A percentile compares a stretch with the other conserved stretches of the same genome.
These are phyloP conservation scores for Pterostichus niger DNA, from an alignment of 2,888 invertebrate genomes.

Conservation along the genomic window DNA sequence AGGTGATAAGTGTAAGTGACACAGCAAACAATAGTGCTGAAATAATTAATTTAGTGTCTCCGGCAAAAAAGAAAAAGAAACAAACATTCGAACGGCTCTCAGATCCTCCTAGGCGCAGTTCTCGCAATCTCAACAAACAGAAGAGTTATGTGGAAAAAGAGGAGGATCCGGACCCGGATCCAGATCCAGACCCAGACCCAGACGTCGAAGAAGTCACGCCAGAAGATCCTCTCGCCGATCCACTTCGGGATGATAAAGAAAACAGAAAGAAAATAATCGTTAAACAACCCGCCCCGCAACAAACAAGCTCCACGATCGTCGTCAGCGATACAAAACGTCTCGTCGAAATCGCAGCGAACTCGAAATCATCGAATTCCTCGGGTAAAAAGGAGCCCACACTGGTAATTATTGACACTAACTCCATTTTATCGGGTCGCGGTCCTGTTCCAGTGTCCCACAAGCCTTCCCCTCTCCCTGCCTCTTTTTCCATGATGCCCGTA, in stretches of 20 bases:
- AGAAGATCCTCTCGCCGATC: slow-evolving; percentile 80
- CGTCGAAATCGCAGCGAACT: slow-evolving; percentile 84
- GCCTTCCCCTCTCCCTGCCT: slow-evolving; percentile 71
- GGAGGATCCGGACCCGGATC: slow-evolving; percentile 73
- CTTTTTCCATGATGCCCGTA: slow-evolving; percentile 78
- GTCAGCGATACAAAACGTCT: slow-evolving; percentile 86
- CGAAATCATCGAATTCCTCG: slow-evolving; percentile 75
- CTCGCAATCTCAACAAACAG: slow-evolving; percentile 81
- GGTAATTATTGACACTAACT: slow-evolving; percentile 89
- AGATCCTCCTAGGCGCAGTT: slow-evolving; percentile 78
- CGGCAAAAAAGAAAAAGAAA: slow-evolving; percentile 76
- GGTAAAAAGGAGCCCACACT: slow-evolving; percentile 86
- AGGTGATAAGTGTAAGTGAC: slow-evolving; percentile 73
- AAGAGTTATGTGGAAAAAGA: slow-evolving; percentile 75
- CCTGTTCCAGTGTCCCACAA: slow-evolving; percentile 78
- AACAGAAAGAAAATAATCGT: slow-evolving; percentile 43
- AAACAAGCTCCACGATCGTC: slow-evolving; percentile 79
- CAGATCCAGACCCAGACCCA: slow-evolving; percentile 78
- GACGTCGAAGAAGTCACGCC: slow-evolving; percentile 83
- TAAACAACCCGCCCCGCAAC: slow-evolving; percentile 46
- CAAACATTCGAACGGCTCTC: slow-evolving; percentile 69
- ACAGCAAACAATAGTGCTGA: slow-evolving; percentile 70
- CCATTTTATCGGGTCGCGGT: slow-evolving; percentile 83
- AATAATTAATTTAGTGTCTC: slow-evolving; percentile 70
- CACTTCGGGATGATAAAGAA: slow-evolving; percentile 58